Conservation (phyloP, 2,113 vertebrate genomes). For the Synodontis membranacea region DNA sequence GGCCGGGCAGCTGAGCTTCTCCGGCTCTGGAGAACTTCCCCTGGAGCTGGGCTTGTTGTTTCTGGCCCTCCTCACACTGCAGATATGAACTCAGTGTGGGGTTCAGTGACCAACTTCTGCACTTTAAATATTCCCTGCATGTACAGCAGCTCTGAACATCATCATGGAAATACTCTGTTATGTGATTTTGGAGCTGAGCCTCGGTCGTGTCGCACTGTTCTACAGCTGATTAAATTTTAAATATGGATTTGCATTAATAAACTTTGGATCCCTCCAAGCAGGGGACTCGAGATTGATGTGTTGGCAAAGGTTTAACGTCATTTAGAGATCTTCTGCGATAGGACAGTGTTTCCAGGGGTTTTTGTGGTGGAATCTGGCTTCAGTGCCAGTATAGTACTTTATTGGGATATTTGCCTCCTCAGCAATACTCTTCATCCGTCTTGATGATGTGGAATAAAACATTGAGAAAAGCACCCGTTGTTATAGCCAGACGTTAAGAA, state of each 20-base stretch:
- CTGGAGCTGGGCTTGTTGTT: slow-evolving; percentile 58
- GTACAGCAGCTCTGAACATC: slow-evolving; percentile 36
- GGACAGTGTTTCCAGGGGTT: neutral
- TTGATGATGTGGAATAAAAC: neutral
- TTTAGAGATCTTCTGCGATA: neutral
- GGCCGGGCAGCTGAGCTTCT: slow-evolving; percentile 56
- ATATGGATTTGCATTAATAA: slow-evolving; percentile 4
- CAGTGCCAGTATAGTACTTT: neutral
- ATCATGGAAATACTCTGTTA: slow-evolving; percentile 21
- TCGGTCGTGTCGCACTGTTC: slow-evolving; percentile 40
- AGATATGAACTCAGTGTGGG: slow-evolving; percentile 30
- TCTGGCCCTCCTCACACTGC: slow-evolving; percentile 47
- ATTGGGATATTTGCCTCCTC: neutral
- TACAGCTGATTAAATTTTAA: slow-evolving; percentile 39
- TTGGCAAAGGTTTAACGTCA: neutral
- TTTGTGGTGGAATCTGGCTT: neutral
- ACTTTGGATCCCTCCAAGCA: neutral
- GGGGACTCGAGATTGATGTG: neutral
- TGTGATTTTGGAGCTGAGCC: slow-evolving; percentile 33
- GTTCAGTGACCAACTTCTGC: slow-evolving; percentile 41
- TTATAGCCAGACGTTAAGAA: neutral
- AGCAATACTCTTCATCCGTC: neutral
- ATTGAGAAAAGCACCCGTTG: neutral
- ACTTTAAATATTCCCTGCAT: slow-evolving; percentile 47
- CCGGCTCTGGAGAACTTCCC: slow-evolving; percentile 9